Evolutionary conservation across 1,140 invertebrate genomes (phyloP), one percentile per base, ranked within the genome.

Genomic region (Apis florea): DNA sequence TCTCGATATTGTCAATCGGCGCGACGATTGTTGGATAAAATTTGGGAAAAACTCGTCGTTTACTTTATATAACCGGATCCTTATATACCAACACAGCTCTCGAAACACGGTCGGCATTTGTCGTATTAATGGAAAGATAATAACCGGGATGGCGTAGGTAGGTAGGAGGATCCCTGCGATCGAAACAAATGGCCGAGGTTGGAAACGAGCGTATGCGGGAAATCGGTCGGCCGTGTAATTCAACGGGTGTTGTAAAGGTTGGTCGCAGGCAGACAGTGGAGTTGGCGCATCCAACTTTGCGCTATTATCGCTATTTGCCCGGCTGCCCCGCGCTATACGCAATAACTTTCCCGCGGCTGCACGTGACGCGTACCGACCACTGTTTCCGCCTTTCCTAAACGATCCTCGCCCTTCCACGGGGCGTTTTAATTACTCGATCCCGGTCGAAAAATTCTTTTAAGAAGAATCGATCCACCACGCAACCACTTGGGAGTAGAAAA

Each of bases 281-380:
- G 40, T 31, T 51, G 51, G 12, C 56, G 1, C 66, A 67, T 49
- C 54, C 69, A 83, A 83, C 76, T 79, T 83, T 83, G 70, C 40
- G 63, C 82, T 83, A 83, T 83, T 83, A 83, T 79, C 82, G 51
- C 82, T 83, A 80, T 80, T 80, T 58, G 82, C 26, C 63, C 56
- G 69, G 64, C 51, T 59, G 54, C 54, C 21, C 54, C 15, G 66
- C 54, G 31, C 31, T 40, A 6, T 74, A 15, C 9, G 77, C 76
- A 80, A 79, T 79, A 83, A 83, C 77, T 79, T 79, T 80, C 53
- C 76, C 70, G 68, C 75, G 59, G 59, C 81, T 83, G 81, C 66
- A 26, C 53, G 66, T 77, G 74, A 76, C 73, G 24, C 73, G 24
- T 12, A 19, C 56, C 66, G 26, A 82, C 73, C 64, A 77, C 74